Percentiles rank a stretch among this genome's conserved stretches.
phyloP scores from a whole-genome alignment of 2,888 invertebrate species.

The Nezara viridula region DNA sequence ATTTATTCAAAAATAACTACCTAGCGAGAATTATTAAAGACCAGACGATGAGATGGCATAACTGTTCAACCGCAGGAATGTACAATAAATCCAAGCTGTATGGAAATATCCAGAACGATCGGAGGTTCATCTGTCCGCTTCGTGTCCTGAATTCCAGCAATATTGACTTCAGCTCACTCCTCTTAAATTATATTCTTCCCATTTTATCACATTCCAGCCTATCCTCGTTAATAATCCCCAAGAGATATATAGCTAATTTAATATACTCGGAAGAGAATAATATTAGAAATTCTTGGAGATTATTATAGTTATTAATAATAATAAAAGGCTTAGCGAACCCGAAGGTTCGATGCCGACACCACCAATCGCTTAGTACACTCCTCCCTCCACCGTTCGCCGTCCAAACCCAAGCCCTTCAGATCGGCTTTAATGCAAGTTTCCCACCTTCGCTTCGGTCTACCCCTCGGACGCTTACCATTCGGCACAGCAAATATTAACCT shows the following conservation, averaged over 20 bases:
- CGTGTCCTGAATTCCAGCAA: constrained; percentile 27
- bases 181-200: background rate
- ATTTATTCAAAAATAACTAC: too few species aligned
- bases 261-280: background rate
- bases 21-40: background rate
- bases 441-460: too few species aligned
- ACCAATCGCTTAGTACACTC: too few species aligned
- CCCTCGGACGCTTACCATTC: too few species aligned
- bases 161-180: constrained; percentile 20
- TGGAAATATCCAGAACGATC: background rate
- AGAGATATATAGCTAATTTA: background rate
- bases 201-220: constrained; percentile 4
- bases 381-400: too few species aligned
- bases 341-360: too few species aligned
- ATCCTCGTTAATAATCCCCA: background rate
- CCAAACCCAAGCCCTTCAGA: too few species aligned
- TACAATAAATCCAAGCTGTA: background rate
- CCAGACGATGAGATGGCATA: background rate
- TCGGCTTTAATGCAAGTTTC: too few species aligned
- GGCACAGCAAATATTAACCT: too few species aligned
- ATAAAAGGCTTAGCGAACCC: too few species aligned
- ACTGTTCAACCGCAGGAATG: background rate
- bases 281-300: background rate
- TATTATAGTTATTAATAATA: too few species aligned
- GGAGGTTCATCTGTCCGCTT: constrained; percentile 22